Evolutionary conservation across 2,113 vertebrate species (phyloP), one percentile per base, ranked within the genome.

Genomic region (Hyperopisus bebe): DNA sequence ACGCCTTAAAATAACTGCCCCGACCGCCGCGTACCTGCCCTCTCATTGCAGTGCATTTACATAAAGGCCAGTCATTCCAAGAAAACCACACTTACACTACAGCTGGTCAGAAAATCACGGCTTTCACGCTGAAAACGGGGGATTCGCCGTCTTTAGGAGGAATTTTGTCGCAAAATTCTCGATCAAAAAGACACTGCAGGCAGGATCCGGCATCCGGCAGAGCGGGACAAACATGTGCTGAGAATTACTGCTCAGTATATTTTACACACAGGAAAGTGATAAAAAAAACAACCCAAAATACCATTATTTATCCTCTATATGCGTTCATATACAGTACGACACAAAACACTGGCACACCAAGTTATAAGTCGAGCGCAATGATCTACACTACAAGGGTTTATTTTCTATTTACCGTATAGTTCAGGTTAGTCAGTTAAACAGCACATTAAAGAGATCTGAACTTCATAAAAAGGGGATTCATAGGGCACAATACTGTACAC

Each of bases 1-100:
- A 58, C 89, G 91, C 55, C 91, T 91, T 92, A 89, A 92, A 93
- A 92, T 92, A 92, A 92, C 91, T 90, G 70, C 53, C 84, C 58
- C 88, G 80, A 85, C 46, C 80, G 89, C 47, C 70, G 51, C 66
- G 66, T 89, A 89, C 90, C 80, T 90, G 88, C 89, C 89, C 80
- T 91, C 90, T 89, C 90, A 91, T 46, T 85, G 86, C 83, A 82
- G 88, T 91, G 87, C 86, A 90, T 92, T 70, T 92, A 92, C 91
- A 91, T 90, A 91, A 91, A 93, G 74, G 88, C 50, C 90, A 74
- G 1, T 74, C n/a, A 74, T 74, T 74, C 27, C 10, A 74, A 35
- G 11, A 74, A 35, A 74, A 74, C 2, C 27, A 15, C n/a, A 35
- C 24, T n/a, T 35, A n/a, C 31, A 31, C 2, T 74, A 13, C 31